A percentile compares a stretch with the other conserved stretches of the same genome.
Conservation (phyloP, 2,797 vertebrate species). For the Sitta carolinensis region DNA sequence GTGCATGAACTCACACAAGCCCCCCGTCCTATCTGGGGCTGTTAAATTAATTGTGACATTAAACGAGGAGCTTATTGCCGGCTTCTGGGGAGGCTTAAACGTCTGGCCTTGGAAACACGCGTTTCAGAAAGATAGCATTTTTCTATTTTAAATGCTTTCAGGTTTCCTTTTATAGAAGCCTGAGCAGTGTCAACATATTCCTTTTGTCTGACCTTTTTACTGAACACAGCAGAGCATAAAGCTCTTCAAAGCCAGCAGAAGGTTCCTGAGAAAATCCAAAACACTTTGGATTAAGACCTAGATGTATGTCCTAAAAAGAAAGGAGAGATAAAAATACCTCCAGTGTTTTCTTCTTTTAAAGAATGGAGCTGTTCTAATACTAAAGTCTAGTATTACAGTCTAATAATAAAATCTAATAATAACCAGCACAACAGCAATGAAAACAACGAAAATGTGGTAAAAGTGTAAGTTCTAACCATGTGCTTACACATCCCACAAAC, state of each 20-base stretch:
- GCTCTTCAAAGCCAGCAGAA: neutral
- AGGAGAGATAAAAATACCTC: neutral
- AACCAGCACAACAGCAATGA: neutral
- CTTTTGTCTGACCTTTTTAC: neutral
- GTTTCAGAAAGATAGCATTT: conserved; percentile 33
- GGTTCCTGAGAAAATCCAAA: neutral
- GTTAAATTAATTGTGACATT: conserved; percentile 65
- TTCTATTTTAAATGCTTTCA: conserved; percentile 48
- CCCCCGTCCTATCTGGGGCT: neutral
- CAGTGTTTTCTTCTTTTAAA: neutral
- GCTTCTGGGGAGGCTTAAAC: conserved; percentile 48
- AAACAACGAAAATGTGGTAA: neutral
- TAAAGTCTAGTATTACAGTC: neutral
- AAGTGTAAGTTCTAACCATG: neutral
- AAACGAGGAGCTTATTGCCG: conserved; percentile 11
- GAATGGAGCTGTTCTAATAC: neutral
- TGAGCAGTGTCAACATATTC: neutral
- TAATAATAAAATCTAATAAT: neutral
- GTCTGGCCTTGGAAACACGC: neutral
- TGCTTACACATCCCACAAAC: neutral
- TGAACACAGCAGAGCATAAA: neutral
- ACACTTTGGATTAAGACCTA: neutral
- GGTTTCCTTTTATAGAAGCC: neutral
- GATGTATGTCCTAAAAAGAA: neutral
- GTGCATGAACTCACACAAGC: neutral